Conservation (phyloP, 2,113 vertebrate species). For the Turnix velox region DNA sequence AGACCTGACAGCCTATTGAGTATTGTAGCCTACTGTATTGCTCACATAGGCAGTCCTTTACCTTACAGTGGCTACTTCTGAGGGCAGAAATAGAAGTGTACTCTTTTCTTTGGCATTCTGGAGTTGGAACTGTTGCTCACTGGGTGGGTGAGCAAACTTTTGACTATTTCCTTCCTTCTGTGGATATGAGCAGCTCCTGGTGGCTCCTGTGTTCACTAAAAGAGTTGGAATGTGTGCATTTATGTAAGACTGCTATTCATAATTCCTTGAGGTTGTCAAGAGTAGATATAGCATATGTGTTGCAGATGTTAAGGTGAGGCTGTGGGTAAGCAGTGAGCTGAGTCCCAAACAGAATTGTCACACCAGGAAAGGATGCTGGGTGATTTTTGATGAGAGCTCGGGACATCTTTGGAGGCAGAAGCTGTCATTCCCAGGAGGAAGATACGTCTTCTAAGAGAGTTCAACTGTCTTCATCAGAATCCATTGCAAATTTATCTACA, state of each 20-base stretch:
- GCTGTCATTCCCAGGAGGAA: neutral
- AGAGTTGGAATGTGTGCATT: neutral
- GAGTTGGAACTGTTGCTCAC: neutral
- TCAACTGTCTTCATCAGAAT: neutral
- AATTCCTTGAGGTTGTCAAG: neutral
- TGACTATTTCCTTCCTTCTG: neutral
- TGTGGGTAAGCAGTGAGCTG: neutral
- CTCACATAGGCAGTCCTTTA: neutral
- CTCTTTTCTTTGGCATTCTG: neutral
- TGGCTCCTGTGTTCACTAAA: neutral
- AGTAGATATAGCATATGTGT: neutral
- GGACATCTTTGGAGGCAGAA: neutral
- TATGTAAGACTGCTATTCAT: neutral
- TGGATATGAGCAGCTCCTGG: neutral
- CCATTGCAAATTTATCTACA: neutral
- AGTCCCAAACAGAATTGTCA: neutral
- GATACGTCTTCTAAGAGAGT: neutral
- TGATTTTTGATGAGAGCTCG: neutral
- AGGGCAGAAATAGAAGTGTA: neutral
- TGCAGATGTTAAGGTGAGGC: neutral
- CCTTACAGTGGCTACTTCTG: neutral
- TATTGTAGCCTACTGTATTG: neutral
- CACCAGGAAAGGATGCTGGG: neutral
- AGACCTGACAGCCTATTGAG: neutral
- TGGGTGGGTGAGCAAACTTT: neutral